Conservation (phyloP, 2,113 vertebrate species). For the Poeciliopsis prolifica region DNA sequence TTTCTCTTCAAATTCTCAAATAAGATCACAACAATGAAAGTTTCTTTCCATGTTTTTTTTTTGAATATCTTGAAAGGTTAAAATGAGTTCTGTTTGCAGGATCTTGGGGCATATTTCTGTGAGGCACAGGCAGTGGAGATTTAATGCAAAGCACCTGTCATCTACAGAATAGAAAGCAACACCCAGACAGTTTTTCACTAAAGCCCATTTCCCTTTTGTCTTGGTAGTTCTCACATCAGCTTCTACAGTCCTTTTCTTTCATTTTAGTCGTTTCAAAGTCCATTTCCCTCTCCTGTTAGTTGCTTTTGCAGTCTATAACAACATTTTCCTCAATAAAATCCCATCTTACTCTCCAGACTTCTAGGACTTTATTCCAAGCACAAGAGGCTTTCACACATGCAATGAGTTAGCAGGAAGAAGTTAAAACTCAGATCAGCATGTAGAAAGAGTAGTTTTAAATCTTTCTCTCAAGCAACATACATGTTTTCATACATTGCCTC, state of each 20-base stretch:
- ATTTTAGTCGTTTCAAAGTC: constrained; percentile 52
- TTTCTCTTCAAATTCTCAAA: constrained; percentile 16
- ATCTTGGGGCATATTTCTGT: too few species aligned
- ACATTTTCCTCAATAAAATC: constrained; percentile 37
- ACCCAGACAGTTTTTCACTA: constrained; percentile 11
- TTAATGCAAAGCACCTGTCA: too few species aligned
- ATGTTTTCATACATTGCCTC: neutral
- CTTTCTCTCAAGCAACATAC: constrained; percentile 13
- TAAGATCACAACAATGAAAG: neutral
- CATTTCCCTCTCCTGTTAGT: constrained; percentile 46
- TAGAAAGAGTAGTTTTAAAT: neutral
- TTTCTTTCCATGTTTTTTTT: constrained; percentile 46
- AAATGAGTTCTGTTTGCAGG: constrained; percentile 11
- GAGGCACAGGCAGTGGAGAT: too few species aligned
- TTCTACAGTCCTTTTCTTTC: constrained; percentile 34
- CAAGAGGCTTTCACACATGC: neutral
- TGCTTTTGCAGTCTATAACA: constrained; percentile 45
- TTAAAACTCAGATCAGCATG: constrained; percentile 13
- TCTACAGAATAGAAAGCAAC: too few species aligned
- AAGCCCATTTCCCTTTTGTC: constrained; percentile 45
- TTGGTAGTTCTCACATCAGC: constrained; percentile 41
- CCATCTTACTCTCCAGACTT: constrained; percentile 40
- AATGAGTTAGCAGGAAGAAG: constrained; percentile 25
- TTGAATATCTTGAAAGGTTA: constrained; percentile 47
- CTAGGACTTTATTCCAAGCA: constrained; percentile 10